A percentile compares a stretch with the other conserved stretches of the same genome.
phyloP scores from a whole-genome alignment of 2,113 vertebrate genomes.

The Myiozetetes cayanensis region DNA sequence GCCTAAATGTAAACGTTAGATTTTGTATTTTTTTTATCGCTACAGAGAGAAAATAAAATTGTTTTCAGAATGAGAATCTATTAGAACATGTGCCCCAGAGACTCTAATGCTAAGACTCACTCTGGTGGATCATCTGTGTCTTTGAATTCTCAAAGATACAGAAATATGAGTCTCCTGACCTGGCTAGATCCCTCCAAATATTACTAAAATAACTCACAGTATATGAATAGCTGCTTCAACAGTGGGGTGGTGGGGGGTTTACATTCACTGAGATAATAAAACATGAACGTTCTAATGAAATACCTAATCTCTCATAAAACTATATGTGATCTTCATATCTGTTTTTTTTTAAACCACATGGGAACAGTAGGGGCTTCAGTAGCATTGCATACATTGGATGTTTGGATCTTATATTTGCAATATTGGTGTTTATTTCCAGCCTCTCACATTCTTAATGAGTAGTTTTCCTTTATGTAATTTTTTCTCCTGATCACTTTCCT shows the following conservation, averaged over 20 bases:
- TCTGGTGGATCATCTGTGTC: neutral
- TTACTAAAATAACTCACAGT: neutral
- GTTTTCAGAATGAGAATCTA: neutral
- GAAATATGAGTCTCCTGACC: neutral
- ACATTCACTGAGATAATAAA: neutral
- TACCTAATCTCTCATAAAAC: neutral
- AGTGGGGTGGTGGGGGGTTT: accelerated
- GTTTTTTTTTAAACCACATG: neutral
- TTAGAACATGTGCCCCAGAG: neutral
- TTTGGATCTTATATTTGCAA: neutral
- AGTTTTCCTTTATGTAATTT: neutral
- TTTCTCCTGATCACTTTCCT: neutral
- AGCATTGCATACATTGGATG: neutral
- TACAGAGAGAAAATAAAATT: neutral
- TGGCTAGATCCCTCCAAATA: neutral
- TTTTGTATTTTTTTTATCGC: neutral
- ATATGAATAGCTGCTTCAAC: neutral
- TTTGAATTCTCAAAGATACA: neutral
- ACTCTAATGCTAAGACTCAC: neutral
- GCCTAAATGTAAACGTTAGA: neutral
- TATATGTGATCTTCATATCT: neutral
- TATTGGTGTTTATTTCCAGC: neutral
- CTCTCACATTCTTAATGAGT: neutral
- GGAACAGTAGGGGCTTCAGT: neutral
- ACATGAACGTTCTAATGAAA: neutral